Evolutionary conservation across 2,888 invertebrate species (phyloP).

Genomic region (Athripsodes cinereus): DNA sequence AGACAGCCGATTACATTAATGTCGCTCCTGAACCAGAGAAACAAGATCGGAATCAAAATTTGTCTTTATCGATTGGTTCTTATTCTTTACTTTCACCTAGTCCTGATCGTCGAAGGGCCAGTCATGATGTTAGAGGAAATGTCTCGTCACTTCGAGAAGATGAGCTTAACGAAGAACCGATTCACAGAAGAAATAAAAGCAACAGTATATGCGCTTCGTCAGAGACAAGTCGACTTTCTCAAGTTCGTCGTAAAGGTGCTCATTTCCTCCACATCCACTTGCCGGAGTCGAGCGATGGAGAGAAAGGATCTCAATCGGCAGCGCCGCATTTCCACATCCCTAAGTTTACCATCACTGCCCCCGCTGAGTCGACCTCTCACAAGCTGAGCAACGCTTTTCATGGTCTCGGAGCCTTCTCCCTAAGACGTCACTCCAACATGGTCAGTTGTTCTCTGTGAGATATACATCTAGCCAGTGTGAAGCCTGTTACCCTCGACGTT

Average conservation of each 20-base stretch:
- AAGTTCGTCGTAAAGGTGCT: conserved; percentile 41
- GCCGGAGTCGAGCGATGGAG: conserved; percentile 37
- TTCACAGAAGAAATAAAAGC: conserved; percentile 40
- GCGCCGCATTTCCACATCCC: conserved; percentile 50
- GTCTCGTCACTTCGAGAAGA: conserved; percentile 14
- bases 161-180: conserved; percentile 29
- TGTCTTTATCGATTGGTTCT: not conserved
- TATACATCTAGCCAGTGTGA: not conserved
- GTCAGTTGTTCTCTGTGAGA: conserved; percentile 46
- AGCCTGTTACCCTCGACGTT: not conserved
- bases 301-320: conserved; percentile 43
- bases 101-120: conserved; percentile 19
- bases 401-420: conserved; percentile 57
- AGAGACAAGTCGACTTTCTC: conserved; percentile 35
- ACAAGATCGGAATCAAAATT: not conserved
- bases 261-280: conserved; percentile 59
- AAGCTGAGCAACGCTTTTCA: conserved; percentile 47
- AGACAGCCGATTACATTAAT: conserved; percentile 1
- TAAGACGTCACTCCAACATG: conserved; percentile 61
- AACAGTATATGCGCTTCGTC: conserved; percentile 38
- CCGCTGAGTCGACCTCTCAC: conserved; percentile 46
- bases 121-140: conserved; percentile 27
- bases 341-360: conserved; percentile 49
- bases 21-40: not conserved
- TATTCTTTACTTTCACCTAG: conserved; percentile 5